These are phyloP conservation scores for Cremastinae sp. DNA, from an alignment of 2,888 invertebrate species.

Conservation along the genomic window DNA sequence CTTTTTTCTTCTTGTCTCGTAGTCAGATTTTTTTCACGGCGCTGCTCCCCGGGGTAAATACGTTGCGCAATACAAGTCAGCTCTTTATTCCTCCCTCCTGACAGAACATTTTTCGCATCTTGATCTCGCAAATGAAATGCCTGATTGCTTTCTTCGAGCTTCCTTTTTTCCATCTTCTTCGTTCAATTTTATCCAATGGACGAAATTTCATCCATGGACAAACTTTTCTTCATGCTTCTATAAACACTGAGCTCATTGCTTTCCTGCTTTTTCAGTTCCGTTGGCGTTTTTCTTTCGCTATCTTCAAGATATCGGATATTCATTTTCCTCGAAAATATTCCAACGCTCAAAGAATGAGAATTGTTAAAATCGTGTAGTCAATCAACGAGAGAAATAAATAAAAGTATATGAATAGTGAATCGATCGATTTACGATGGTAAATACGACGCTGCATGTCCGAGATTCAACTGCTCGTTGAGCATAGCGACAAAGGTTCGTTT, in stretches of 20 bases:
- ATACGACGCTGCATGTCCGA: constrained; percentile 31
- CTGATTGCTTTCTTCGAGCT: constrained; percentile 56
- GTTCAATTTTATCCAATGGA: constrained; percentile 36
- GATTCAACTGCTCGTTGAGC: constrained; percentile 32
- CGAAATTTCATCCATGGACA: constrained; percentile 27
- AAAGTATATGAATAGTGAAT: too few relatives aligned
- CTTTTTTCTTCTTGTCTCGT: neutral
- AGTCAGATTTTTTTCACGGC: constrained; percentile 35
- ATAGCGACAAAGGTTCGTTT: constrained; percentile 16
- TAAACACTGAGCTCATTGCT: neutral
- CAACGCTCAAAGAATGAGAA: too few relatives aligned
- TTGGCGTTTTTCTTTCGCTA: too few relatives aligned
- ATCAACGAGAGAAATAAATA: too few relatives aligned
- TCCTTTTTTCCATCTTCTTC: constrained; percentile 14
- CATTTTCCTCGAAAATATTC: too few relatives aligned
- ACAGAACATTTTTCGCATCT: constrained; percentile 30
- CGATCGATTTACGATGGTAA: neutral
- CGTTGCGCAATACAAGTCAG: constrained; percentile 27
- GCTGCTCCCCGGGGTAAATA: constrained; percentile 45
- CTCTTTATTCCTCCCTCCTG: constrained; percentile 31
- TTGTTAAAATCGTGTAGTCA: too few relatives aligned
- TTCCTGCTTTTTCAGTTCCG: constrained; percentile 1
- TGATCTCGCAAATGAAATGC: constrained; percentile 56
- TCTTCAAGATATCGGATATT: too few relatives aligned
- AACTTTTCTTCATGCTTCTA: constrained; percentile 3